Evolutionary conservation across 2,113 vertebrate genomes (phyloP), one percentile per base, ranked within the genome.

Genomic region (Prinia subflava): DNA sequence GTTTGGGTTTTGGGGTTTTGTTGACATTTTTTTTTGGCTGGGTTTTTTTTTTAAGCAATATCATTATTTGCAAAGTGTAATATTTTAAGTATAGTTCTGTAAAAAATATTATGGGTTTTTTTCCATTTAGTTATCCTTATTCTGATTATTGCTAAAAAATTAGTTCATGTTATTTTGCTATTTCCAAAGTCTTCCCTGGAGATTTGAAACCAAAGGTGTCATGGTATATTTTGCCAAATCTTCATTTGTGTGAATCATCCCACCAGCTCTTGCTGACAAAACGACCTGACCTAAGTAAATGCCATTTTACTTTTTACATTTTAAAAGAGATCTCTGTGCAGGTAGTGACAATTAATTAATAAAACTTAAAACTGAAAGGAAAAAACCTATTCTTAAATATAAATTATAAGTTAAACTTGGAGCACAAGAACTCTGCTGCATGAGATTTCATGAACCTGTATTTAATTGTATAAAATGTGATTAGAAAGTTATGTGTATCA

Each of bases 201-300:
- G 85, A 94, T 89, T 73, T 89, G 94, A 95, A 96, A 92, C 39
- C 11, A 18, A 89, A 93, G 95, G 60, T 52, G n/a, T 76, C 53
- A n/a, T n/a, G 11, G 13, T 60, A 10, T 83, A 63, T 85, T 88
- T 76, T 79, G 15, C 33, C 30, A 75, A 39, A 46, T 83, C 69
- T 87, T 92, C 62, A 15, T 81, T 80, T 83, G 14, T 57, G 33
- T 87, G 77, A 87, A 78, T 63, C 24, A 13, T 87, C 44, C 47
- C 24, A 47, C 4, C 37, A 87, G 49, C 46, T 75, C 44, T 71
- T 84, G 30, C 47, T 56, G 47, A 71, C n/a, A 59, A 81, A 92
- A 87, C 7, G 4, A 22, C 9, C 69, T 81, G 64, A 69, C 39
- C 42, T 75, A 62, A 71, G 44, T 64, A 94, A 91, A 60, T 20